Evolutionary conservation across 2,888 invertebrate genomes (phyloP), one percentile per base, ranked within the genome.

Genomic region (Myopa tessellatipennis): DNA sequence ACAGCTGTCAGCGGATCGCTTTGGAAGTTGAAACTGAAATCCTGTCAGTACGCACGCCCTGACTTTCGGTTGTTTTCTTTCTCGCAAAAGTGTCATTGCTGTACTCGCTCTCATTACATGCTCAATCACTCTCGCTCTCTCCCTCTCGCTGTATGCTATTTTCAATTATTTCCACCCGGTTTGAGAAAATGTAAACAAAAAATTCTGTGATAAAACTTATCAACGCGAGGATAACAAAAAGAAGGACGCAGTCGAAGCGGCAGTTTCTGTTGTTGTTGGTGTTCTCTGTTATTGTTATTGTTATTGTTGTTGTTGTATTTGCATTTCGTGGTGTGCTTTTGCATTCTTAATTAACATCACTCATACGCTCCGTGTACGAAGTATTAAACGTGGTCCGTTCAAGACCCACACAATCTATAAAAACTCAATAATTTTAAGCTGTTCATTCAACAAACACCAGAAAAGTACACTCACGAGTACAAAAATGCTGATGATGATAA

Each of bases 101-200:
- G 26, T 26, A 26, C 50, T 50, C 50, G 10, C 50, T 50, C 50
- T 50, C 26, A 26, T 2, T 26, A 26, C 2, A 26, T 26, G 26
- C 50, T 50, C 50, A 10, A 8, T 50, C 50, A 10, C 50, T 50
- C 16, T 55, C 55, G 5, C 16, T 16, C 55, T 55, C 55, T 55
- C 55, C 1, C 55, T 55, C 14, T 55, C 70, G 16, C 36, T 55
- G 8, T 12, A 69, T 10, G 45, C 10, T 50, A 26, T 69, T 50
- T 63, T 26, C 34, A 34, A 36, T 63, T 34, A 16, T 63, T 36
- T 67, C 40, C 16, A 75, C 75, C 75, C 75, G 68, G 75, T 75
- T 68, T 75, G 26, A 7, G 52, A 68, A 55, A 75, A 75, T 69
- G 75, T 75, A 75, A 75, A 75, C 75, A 75, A 68, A 0, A 55